Conservation (phyloP, 2,113 vertebrate genomes). For the Pterocles gutturalis region DNA sequence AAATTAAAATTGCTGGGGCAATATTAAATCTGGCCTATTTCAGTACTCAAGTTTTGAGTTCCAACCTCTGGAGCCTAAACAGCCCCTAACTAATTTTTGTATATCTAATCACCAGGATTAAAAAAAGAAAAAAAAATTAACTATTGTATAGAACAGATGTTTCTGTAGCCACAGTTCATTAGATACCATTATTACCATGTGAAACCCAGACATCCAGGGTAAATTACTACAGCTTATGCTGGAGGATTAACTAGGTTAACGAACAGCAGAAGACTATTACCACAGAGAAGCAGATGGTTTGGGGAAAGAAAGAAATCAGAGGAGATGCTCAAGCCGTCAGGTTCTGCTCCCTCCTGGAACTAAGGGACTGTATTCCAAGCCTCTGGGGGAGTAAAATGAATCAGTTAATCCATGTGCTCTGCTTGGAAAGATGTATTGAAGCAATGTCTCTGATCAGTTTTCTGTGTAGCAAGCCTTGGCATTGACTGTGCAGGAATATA, state of each 20-base stretch:
- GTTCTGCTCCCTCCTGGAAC: background rate
- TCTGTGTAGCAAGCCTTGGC: background rate
- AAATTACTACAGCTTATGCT: constrained; percentile 23
- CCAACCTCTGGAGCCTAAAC: constrained; percentile 1
- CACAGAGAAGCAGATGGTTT: constrained; percentile 30
- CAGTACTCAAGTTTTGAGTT: background rate
- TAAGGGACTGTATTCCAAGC: background rate
- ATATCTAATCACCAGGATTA: background rate
- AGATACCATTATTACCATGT: constrained; percentile 23
- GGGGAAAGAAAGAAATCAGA: background rate
- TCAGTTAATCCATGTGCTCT: background rate
- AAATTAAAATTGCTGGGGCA: background rate
- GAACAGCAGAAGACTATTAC: constrained; percentile 11
- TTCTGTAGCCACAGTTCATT: constrained; percentile 39
- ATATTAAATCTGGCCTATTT: constrained; percentile 20
- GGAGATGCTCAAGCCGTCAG: background rate
- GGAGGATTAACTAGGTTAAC: constrained; percentile 45
- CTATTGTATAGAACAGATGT: constrained; percentile 40
- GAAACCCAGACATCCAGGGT: constrained; percentile 25
- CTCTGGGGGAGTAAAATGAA: background rate
- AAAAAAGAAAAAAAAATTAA: background rate
- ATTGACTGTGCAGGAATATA: background rate
- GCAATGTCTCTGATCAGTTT: background rate
- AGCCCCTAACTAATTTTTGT: background rate
- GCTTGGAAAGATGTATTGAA: background rate